Evolutionary conservation across 2,797 vertebrate species (phyloP).

Genomic region (Characodon lateralis): DNA sequence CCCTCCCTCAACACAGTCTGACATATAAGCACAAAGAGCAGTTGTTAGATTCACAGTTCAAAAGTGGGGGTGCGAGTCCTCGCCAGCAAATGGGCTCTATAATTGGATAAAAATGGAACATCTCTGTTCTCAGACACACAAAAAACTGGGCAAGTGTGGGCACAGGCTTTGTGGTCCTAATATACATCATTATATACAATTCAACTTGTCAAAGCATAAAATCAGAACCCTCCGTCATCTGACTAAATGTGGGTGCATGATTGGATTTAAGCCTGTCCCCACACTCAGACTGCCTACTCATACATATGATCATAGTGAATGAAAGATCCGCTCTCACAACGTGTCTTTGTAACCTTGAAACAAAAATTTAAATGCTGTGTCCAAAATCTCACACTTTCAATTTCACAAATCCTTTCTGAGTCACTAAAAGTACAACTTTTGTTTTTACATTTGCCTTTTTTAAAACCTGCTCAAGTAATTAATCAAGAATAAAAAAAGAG

Average conservation of each 20-base stretch:
- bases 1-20: slow-evolving; percentile 81
- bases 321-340: slow-evolving; percentile 36
- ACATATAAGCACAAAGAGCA: slow-evolving; percentile 78
- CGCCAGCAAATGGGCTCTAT: slow-evolving; percentile 29
- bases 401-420: slow-evolving; percentile 37
- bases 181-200: slow-evolving; percentile 28
- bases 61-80: slow-evolving; percentile 42
- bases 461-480: background rate
- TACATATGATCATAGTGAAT: slow-evolving; percentile 48
- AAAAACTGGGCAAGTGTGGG: slow-evolving; percentile 30
- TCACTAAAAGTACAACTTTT: slow-evolving; percentile 15
- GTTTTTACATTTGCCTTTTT: background rate
- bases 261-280: slow-evolving; percentile 55
- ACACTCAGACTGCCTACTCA: slow-evolving; percentile 45
- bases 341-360: slow-evolving; percentile 23
- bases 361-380: slow-evolving; percentile 48
- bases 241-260: slow-evolving; percentile 55
- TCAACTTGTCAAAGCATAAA: slow-evolving; percentile 52
- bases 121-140: slow-evolving; percentile 17
- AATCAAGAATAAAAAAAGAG: background rate
- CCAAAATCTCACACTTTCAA: slow-evolving; percentile 41
- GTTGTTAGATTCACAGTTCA: slow-evolving; percentile 73
- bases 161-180: slow-evolving; percentile 27
- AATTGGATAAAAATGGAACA: slow-evolving; percentile 33
- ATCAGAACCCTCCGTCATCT: slow-evolving; percentile 57